Base-by-base conservation (phyloP, 2,888 invertebrate species). In the Brachyopa scutellaris region DNA sequence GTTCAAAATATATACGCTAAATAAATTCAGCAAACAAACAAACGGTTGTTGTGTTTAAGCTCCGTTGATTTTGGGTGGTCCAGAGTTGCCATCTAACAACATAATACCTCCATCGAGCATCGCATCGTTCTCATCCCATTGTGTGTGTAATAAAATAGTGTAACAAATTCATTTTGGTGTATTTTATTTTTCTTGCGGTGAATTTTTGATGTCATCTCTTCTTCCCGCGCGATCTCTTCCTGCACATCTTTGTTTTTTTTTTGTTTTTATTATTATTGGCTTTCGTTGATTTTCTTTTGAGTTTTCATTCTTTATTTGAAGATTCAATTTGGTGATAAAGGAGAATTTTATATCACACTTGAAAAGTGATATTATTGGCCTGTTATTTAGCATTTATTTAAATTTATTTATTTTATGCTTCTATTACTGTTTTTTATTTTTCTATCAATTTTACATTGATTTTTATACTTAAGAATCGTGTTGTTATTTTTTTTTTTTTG, bases 321-420 rank as follows among this genome's bases (percentile, higher is more conserved):
- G 79, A 80, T 76, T 80, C 69, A 80, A 76, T 80, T 80, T 70
- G 69, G 57, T 51, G 76, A 76, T 76, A 80, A 70, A 80, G 47
- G 62, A 31, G 78, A 57, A 76, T 76, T 80, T 80, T 76, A 76
- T 80, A 62, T 69, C 76, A 67, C 80, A 76, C 76, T 80, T 80
- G 45, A 45, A 59, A 36, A 47, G 53, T 61, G 67, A 76, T 76
- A 69, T 57, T 76, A 80, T 80, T 70, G 69, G 62, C 9, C 69
- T 70, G 69, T 69, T 76, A 76, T 76, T 76, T 64, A 70, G 57
- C 69, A 76, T 80, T 80, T 80, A 80, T 80, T 80, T 80, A 80
- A 80, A 80, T 80, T 80, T 80, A 76, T 70, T 57, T 57, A 64
- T 80, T 80, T 80, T 80, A 80, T 76, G 76, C 23, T 76, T 80